Percentiles rank a stretch among this genome's conserved stretches.
Conservation (phyloP, 2,888 invertebrate species). For the Tromatobia lineatoria region DNA sequence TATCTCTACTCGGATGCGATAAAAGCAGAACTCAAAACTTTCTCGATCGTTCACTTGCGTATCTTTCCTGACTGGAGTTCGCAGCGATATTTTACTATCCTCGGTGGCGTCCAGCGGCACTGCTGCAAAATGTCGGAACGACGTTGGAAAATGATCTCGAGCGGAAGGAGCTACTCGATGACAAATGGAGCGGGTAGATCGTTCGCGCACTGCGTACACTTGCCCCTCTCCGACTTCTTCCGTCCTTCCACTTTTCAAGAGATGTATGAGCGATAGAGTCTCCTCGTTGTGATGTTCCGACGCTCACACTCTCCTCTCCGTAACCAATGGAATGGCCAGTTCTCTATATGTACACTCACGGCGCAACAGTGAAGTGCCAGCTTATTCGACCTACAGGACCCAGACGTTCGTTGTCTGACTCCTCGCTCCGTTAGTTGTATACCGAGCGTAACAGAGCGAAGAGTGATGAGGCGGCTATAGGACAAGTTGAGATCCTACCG, state of each 20-base stretch:
- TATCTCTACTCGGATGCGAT: not conserved
- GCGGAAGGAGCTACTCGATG: conserved; percentile 71
- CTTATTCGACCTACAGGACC: conserved; percentile 42
- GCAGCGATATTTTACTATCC: conserved; percentile 73
- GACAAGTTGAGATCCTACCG: conserved; percentile 22
- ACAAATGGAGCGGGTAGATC: conserved; percentile 72
- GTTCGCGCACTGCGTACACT: conserved; percentile 26
- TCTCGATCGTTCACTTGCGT: conserved; percentile 2
- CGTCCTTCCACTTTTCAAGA: conserved; percentile 21
- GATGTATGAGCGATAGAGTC: conserved; percentile 55
- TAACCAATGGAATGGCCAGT: conserved; percentile 13
- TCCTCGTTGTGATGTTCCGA: conserved; percentile 16
- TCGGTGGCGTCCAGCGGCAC: conserved; percentile 55
- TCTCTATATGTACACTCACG: conserved; percentile 7
- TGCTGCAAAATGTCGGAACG: conserved; percentile 47
- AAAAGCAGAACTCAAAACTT: conserved; percentile 16
- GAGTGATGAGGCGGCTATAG: conserved; percentile 51
- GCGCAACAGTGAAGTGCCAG: conserved; percentile 40
- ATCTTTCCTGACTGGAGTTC: conserved; percentile 8
- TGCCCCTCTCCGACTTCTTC: not conserved
- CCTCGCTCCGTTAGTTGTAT: conserved; percentile 47
- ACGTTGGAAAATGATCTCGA: conserved; percentile 71
- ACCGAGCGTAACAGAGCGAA: conserved; percentile 46
- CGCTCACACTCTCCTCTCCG: conserved; percentile 8
- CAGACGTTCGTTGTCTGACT: conserved; percentile 13